These are phyloP conservation scores for Stigmatopora argus DNA, from an alignment of 2,113 vertebrate species.

Conservation along the genomic window DNA sequence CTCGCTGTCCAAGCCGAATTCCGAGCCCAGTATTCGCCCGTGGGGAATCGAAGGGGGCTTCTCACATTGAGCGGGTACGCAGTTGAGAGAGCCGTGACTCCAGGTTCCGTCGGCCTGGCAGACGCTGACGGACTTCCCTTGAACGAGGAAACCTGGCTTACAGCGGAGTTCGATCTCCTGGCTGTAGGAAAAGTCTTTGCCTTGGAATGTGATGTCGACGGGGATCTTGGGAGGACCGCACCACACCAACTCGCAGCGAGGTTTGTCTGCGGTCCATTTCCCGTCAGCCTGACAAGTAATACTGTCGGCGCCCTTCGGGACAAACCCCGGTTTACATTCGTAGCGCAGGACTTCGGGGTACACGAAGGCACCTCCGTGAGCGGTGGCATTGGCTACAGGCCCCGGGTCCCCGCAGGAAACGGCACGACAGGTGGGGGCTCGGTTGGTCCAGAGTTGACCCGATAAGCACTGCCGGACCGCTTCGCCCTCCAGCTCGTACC, in stretches of 20 bases:
- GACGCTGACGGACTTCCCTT: constrained; percentile 70
- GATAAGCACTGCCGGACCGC: constrained; percentile 77
- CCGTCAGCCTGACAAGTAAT: constrained; percentile 79
- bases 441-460: constrained; percentile 78
- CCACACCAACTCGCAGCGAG: constrained; percentile 76
- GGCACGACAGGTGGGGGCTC: constrained; percentile 73
- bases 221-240: constrained; percentile 75
- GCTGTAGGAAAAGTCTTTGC: constrained; percentile 74
- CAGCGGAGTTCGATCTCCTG: constrained; percentile 74
- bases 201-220: constrained; percentile 69
- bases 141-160: constrained; percentile 75
- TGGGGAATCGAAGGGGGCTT: constrained; percentile 64
- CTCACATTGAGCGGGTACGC: constrained; percentile 74
- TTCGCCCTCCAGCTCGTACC: constrained; percentile 78
- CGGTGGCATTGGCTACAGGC: constrained; percentile 67
- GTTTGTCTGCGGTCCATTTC: constrained; percentile 79
- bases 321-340: constrained; percentile 80
- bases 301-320: constrained; percentile 70
- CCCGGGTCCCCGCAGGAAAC: constrained; percentile 74
- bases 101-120: constrained; percentile 85
- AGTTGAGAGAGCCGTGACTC: constrained; percentile 75
- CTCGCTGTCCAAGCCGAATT: constrained; percentile 74
- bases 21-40: constrained; percentile 70
- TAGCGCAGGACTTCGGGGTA: constrained; percentile 73
- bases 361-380: constrained; percentile 70